These are phyloP conservation scores for Phodopus roborovskii DNA, from an alignment of 2,113 vertebrate genomes.

Conservation along the genomic window DNA sequence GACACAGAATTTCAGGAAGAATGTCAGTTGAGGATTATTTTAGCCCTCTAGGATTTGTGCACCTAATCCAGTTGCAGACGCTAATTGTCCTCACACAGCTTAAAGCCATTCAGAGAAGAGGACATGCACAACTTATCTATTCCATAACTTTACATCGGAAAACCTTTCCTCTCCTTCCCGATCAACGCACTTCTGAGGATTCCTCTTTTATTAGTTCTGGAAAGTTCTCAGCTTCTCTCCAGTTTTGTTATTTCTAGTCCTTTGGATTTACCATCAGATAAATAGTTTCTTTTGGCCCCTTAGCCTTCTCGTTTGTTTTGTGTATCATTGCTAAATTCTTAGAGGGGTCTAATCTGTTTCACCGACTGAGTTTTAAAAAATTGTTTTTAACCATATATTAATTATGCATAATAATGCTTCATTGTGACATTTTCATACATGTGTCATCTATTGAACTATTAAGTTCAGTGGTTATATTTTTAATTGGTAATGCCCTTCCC, in stretches of 20 bases:
- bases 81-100: background rate
- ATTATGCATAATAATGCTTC: background rate
- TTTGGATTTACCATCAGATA: background rate
- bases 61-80: background rate
- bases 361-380: background rate
- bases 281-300: background rate
- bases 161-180: background rate
- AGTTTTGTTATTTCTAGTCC: conserved; percentile 13
- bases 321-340: background rate
- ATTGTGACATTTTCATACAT: background rate
- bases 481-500: background rate
- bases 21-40: background rate
- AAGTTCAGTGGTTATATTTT: conserved; percentile 36
- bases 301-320: background rate
- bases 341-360: background rate
- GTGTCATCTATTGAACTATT: background rate
- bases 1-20: conserved; percentile 9
- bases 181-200: background rate
- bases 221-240: background rate
- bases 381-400: background rate
- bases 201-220: conserved; percentile 15
- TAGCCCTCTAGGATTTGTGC: background rate
- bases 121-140: background rate
- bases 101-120: conserved; percentile 37
- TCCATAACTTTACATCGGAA: background rate